Evolutionary conservation across 2,888 invertebrate genomes (phyloP), one percentile per base, ranked within the genome.

Genomic region (Bhutanitis thaidina): DNA sequence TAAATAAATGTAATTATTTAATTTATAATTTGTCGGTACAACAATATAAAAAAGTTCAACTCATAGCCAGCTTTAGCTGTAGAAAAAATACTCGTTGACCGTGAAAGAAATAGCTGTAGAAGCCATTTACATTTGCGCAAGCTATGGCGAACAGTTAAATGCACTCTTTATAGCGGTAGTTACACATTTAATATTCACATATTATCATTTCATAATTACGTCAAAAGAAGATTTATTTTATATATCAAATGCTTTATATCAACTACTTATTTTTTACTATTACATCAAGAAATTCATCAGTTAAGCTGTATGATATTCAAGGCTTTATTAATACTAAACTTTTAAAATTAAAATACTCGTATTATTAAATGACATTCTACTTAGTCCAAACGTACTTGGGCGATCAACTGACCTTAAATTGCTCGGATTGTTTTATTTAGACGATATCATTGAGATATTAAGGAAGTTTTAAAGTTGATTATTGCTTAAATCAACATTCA

Each of bases 21-120:
- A n/a, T n/a, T 20, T 20, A 20, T 20, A 20, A 5, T 20, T 8
- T 27, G 8, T 8, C 2, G 27, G 27, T 27, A 27, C 8, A 7
- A 5, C 32, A 32, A 1, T 12, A 32, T 32, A 12, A 32, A 32
- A 32, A 32, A 12, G n/a, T 32, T 12, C 3, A 5, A 5, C 5
- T 2, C 3, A 3, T 32, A 12, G 7, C 12, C 12, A 7, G 32
- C 1, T 1, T 5, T 32, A 7, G 10, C 0, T 36, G 4, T 36
- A 25, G 8, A 29, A 32, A 51, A 41, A 43, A 47, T 32, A 53
- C 49, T 43, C 38, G 57, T 44, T 50, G 57, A 41, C 55, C 57
- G 45, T 55, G 49, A 57, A 55, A 48, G 47, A 8, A 49, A 15
- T 44, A 41, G 46, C 51, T 37, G 36, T 43, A 38, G 40, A 39